A percentile compares a stretch with the other conserved stretches of the same genome.
Conservation (phyloP, 1,140 invertebrate species). For the Megathymus violae region DNA sequence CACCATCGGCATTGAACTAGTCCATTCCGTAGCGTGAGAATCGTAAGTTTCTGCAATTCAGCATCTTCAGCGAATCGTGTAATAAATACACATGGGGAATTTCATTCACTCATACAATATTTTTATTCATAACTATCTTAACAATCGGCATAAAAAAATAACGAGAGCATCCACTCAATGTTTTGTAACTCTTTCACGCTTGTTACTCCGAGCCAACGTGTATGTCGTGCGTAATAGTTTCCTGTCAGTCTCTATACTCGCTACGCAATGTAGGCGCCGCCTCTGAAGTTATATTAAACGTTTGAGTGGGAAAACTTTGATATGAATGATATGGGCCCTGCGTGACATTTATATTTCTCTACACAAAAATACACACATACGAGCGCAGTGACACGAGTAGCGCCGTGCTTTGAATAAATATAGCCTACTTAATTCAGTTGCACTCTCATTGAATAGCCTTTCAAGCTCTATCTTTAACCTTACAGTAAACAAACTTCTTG, state of each 20-base stretch:
- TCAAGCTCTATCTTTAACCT: background rate
- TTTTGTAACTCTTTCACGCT: constrained; percentile 52
- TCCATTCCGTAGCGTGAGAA: constrained; percentile 54
- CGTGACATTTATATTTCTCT: constrained; percentile 20
- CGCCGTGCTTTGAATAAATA: constrained; percentile 43
- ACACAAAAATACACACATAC: constrained; percentile 11
- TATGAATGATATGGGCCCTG: constrained; percentile 13
- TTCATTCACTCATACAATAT: constrained; percentile 25
- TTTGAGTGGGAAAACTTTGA: constrained; percentile 17
- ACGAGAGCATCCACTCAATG: constrained; percentile 22
- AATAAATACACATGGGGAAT: constrained; percentile 22
- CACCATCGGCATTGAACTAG: constrained; percentile 51
- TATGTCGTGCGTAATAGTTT: constrained; percentile 49
- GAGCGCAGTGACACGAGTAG: constrained; percentile 17
- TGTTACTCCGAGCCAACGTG: constrained; percentile 41
- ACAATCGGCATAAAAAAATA: constrained; percentile 23
- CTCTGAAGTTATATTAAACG: constrained; percentile 31
- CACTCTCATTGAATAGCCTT: constrained; percentile 21
- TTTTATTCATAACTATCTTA: constrained; percentile 24
- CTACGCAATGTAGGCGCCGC: constrained; percentile 57
- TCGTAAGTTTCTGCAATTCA: constrained; percentile 17
- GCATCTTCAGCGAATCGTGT: constrained; percentile 18
- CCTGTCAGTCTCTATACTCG: constrained; percentile 52
- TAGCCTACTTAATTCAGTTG: constrained; percentile 27
- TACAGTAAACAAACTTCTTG: background rate